phyloP scores from a whole-genome alignment of 2,888 invertebrate genomes.

The Epinotia bilunana region DNA sequence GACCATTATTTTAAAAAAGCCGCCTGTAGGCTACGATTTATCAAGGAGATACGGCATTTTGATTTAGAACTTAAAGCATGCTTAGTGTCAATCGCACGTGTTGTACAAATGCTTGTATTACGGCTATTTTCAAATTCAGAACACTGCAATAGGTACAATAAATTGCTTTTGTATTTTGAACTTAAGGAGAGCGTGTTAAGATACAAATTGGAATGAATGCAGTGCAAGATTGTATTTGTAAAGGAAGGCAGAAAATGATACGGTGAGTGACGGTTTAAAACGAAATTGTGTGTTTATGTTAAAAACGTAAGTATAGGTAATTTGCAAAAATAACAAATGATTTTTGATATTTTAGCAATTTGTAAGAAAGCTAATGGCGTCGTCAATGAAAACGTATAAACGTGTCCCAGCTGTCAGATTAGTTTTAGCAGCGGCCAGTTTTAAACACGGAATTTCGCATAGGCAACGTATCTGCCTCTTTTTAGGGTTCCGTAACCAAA shows the following conservation, averaged over 20 bases:
- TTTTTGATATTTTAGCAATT: background rate
- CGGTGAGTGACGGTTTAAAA: background rate
- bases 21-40: background rate
- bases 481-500: too few relatives aligned
- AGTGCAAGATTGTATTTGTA: background rate
- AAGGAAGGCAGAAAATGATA: background rate
- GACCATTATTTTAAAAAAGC: background rate
- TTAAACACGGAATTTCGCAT: too few relatives aligned
- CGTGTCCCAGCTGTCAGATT: too few relatives aligned
- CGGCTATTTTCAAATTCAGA: background rate
- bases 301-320: background rate
- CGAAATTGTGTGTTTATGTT: background rate
- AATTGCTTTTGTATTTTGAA: background rate
- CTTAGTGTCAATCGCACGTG: slow-evolving; percentile 26
- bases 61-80: slow-evolving; percentile 1
- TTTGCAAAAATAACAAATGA: too few relatives aligned
- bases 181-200: background rate
- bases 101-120: slow-evolving; percentile 33
- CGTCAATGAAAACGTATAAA: too few relatives aligned
- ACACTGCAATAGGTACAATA: background rate
- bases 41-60: background rate
- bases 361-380: background rate
- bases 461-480: too few relatives aligned
- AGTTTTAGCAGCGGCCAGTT: too few relatives aligned
- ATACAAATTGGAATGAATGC: too few relatives aligned